Percentiles rank a stretch among this genome's conserved stretches.
Evolutionary conservation across 2,888 invertebrate species (phyloP).

Genomic region (Cheilosia pagana): DNA sequence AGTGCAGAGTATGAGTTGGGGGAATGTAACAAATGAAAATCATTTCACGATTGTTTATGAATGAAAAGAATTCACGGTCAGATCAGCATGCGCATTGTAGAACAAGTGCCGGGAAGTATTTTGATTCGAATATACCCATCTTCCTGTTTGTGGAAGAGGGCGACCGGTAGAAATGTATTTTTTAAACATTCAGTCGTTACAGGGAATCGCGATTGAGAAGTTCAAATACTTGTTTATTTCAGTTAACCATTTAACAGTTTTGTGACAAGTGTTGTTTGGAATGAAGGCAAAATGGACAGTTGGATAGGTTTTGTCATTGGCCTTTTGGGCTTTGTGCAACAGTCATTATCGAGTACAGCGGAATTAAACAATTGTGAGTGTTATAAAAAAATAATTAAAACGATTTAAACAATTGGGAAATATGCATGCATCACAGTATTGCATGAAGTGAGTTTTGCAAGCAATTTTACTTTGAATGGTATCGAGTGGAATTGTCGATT

Average conservation of each 20-base stretch:
- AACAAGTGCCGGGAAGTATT: slow-evolving; percentile 31
- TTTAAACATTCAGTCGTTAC: slow-evolving; percentile 57
- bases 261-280: not conserved
- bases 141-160: slow-evolving; percentile 18
- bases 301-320: slow-evolving; percentile 38
- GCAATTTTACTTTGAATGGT: no score
- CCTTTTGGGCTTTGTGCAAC: slow-evolving; percentile 29
- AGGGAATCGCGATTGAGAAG: slow-evolving; percentile 48
- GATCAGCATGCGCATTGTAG: slow-evolving; percentile 63
- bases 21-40: not conserved
- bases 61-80: slow-evolving; percentile 22
- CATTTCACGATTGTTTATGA: slow-evolving; percentile 27
- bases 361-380: slow-evolving; percentile 82
- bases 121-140: slow-evolving; percentile 46
- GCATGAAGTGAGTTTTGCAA: not conserved
- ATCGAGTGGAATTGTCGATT: no score
- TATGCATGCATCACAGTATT: not conserved
- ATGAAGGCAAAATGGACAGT: slow-evolving; percentile 33
- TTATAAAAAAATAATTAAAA: not conserved
- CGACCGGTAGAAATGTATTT: slow-evolving; percentile 23
- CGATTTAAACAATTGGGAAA: not conserved
- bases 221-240: slow-evolving; percentile 17
- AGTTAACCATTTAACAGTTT: not conserved
- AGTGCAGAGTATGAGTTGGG: not conserved
- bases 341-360: slow-evolving; percentile 78